Conservation (phyloP, 2,113 vertebrate genomes). For the Telmatochromis sp. region DNA sequence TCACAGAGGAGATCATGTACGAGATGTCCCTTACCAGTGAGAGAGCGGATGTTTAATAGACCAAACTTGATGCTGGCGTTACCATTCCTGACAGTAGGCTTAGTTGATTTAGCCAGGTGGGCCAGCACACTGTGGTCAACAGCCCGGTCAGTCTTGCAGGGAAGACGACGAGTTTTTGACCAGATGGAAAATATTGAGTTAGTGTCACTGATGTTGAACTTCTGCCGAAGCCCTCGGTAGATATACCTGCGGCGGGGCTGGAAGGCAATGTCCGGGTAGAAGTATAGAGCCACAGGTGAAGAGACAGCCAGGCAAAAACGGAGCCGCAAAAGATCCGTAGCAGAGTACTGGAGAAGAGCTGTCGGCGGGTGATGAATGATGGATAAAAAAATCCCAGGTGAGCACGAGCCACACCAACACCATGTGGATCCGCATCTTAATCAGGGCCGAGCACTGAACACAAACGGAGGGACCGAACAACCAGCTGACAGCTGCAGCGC, state of each 20-base stretch:
- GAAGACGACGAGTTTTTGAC: neutral
- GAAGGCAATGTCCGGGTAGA: fast-evolving
- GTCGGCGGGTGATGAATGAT: neutral
- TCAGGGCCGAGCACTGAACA: neutral
- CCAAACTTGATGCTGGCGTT: fast-evolving
- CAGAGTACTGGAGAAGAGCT: neutral
- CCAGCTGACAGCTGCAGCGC: neutral
- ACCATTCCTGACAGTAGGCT: fast-evolving
- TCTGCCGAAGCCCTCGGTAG: fast-evolving
- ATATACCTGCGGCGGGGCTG: neutral
- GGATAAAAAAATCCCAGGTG: neutral
- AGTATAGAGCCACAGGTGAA: neutral
- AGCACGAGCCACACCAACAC: neutral
- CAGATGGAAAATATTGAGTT: neutral
- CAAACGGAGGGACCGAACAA: neutral
- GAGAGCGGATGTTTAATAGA: too few species aligned
- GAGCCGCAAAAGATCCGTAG: neutral
- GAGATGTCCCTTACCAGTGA: too few species aligned
- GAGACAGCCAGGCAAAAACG: neutral
- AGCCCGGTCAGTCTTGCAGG: too few species aligned
- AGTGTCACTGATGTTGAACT: neutral
- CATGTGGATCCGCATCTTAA: neutral
- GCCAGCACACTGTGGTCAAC: too few species aligned
- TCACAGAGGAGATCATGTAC: too few species aligned
- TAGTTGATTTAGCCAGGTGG: too few species aligned